Conservation (phyloP, 2,888 invertebrate genomes). For the Uloborus plumipes region DNA sequence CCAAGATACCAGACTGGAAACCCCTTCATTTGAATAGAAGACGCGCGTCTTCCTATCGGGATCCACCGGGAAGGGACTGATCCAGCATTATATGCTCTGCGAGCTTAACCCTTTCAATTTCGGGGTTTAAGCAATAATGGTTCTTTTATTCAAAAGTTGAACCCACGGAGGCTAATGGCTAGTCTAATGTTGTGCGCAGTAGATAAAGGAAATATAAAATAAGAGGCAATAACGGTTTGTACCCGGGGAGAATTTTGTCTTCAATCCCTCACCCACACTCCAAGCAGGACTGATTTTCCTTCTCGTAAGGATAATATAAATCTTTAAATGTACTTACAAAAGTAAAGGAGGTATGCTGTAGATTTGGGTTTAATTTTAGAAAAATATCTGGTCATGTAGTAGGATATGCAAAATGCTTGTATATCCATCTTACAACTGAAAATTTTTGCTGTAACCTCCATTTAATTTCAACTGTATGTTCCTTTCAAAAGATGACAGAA, state of each 20-base stretch:
- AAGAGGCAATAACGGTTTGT: conserved; percentile 54
- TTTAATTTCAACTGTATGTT: no score
- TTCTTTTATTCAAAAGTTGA: conserved; percentile 62
- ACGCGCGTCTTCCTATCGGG: conserved; percentile 15
- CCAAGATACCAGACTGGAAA: conserved; percentile 18
- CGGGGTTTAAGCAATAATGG: conserved; percentile 63
- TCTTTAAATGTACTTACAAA: conserved; percentile 38
- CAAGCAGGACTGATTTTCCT: background rate
- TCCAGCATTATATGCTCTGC: no score
- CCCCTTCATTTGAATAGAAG: conserved; percentile 59
- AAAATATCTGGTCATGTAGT: no score
- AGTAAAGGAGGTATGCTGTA: no score
- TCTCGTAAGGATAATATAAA: conserved; percentile 23
- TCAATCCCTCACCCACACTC: background rate
- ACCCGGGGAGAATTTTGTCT: conserved; percentile 21
- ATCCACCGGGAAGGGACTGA: background rate
- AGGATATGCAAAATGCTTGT: no score
- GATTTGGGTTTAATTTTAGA: no score
- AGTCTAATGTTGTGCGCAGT: conserved; percentile 40
- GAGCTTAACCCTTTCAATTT: conserved; percentile 37
- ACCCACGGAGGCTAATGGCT: conserved; percentile 35
- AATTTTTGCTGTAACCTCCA: no score
- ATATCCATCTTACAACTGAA: no score
- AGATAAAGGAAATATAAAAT: conserved; percentile 41
- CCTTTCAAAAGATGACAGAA: no score